Evolutionary conservation across 2,113 vertebrate genomes (phyloP), one percentile per base, ranked within the genome.

Genomic region (Cairina moschata): DNA sequence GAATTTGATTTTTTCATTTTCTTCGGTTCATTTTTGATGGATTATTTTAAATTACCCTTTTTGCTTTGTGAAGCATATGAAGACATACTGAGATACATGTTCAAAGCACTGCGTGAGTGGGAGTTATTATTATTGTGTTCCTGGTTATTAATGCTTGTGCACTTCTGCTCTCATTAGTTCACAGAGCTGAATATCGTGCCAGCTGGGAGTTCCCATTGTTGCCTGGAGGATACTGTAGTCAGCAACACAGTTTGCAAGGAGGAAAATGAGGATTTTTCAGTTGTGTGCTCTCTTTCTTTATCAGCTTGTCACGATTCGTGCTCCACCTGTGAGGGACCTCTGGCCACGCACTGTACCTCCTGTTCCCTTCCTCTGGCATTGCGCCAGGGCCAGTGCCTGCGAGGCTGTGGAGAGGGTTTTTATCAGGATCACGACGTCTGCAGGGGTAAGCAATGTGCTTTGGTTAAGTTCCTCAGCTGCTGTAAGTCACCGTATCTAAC

Each of bases 251-350:
- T 44, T 67, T 8, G 4, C 9, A 13, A 60, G 80, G 58, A 58
- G 31, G 4, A 12, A 42, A 60, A 60, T 4, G 1, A 21, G 22
- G 6, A 1, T 76, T 15, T 63, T 87, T 86, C 38, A 85, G 32
- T 50, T 71, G 2, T 38, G 22, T 68, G 21, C 63, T 74, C 50
- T 90, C 29, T 83, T 86, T 87, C 77, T 90, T 89, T 40, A 29
- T 55, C 97, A 99, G 99, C 58, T 69, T 99, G 99, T 91, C 99
- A 99, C n/a, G 29, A 72, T 85, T 99, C 98, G 0, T 99, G 99
- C 78, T 88, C 97, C 50, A 97, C 97, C 3, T 99, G 99, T 26
- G 93, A 97, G 18, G 99, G 99, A 34, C 98, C 99, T 6, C 89
- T 97, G 1, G 98, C 97, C 9, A 97, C 97, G 72, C 98, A 99